Base-by-base conservation (phyloP, 2,113 vertebrate genomes). In the Pedionomus torquatus region DNA sequence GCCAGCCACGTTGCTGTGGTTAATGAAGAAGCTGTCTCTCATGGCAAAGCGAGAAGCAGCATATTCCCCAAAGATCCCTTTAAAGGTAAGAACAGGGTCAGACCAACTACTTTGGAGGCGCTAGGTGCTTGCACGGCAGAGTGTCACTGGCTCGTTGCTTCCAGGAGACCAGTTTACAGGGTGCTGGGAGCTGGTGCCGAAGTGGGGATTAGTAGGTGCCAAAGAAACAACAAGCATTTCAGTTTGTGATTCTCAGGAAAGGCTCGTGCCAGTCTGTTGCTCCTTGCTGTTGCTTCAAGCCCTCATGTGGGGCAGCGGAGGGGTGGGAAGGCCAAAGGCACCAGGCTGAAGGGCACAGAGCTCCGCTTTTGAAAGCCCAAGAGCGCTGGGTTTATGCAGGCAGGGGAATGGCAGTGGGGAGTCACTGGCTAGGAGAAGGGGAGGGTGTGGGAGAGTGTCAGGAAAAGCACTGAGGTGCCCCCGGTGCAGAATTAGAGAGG, bases 11-110 rank as follows among this genome's bases (percentile, higher is more conserved):
- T 93, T 99, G 60, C 95, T 99, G 44, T 99, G 99, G 99, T 57
- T 99, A 90, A 99, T 99, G 95, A 99, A 98, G 87, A 99, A 99
- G 85, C 95, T 99, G 49, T 98, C 98, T 31, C 90, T 99, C 83
- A 98, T 99, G 91, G 99, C 98, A 13, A 99, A 99, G 89, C 98
- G 98, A 94, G 99, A 99, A 96, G 99, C 99, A 21, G 99, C 99
- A 0, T 95, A 99, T 61, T 97, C 98, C 8, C 99, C 99, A 16
- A 99, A 99, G 97, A 97, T 98, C 52, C 98, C 98, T 48, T 83
- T 99, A 54, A 99, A 99, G 99, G 99, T 99, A 90, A 14, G 46
- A 82, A 35, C 24, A 23, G 24, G 28, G 6, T 58, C 72, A 63
- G 68, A 31, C n/a, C n/a, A 44, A 4, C 43, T 33, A 68, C 51